A percentile compares a stretch with the other conserved stretches of the same genome.
Conservation (phyloP, 1,140 invertebrate genomes). For the Portunus trituberculatus region DNA sequence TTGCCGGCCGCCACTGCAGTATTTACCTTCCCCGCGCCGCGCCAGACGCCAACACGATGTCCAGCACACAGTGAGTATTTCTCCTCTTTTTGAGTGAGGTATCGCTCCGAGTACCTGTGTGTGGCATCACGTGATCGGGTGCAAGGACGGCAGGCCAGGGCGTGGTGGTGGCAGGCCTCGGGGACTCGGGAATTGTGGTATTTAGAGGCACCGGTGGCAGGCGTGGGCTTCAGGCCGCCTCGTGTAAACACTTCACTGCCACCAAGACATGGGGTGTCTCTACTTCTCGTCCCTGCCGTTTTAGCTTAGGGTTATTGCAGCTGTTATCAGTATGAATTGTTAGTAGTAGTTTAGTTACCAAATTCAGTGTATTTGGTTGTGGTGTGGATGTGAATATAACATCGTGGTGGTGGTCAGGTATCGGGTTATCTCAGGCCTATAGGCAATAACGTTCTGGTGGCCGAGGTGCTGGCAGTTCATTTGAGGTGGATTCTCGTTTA, state of each 20-base stretch:
- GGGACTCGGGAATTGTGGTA: not conserved
- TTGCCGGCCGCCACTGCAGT: not conserved
- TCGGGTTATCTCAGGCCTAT: too few species aligned
- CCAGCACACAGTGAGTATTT: slow-evolving; percentile 64
- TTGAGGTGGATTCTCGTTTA: too few species aligned
- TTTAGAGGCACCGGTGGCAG: not conserved
- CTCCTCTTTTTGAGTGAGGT: not conserved
- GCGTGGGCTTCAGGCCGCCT: not conserved
- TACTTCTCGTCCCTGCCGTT: too few species aligned
- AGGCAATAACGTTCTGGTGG: too few species aligned
- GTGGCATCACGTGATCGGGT: not conserved
- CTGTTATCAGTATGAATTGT: too few species aligned
- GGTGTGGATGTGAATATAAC: too few species aligned
- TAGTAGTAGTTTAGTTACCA: too few species aligned
- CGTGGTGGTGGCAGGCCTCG: not conserved
- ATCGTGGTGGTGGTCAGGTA: too few species aligned
- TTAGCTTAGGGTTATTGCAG: too few species aligned
- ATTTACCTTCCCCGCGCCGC: slow-evolving; percentile 45
- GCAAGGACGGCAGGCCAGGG: not conserved
- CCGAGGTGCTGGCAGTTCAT: too few species aligned
- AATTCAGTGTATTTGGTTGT: too few species aligned
- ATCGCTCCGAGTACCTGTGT: not conserved
- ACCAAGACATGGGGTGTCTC: too few species aligned
- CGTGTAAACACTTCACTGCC: not conserved
- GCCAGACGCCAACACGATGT: slow-evolving; percentile 65